Evolutionary conservation across 2,888 invertebrate genomes (phyloP).

Genomic region (Zygothrica quintamaculata): DNA sequence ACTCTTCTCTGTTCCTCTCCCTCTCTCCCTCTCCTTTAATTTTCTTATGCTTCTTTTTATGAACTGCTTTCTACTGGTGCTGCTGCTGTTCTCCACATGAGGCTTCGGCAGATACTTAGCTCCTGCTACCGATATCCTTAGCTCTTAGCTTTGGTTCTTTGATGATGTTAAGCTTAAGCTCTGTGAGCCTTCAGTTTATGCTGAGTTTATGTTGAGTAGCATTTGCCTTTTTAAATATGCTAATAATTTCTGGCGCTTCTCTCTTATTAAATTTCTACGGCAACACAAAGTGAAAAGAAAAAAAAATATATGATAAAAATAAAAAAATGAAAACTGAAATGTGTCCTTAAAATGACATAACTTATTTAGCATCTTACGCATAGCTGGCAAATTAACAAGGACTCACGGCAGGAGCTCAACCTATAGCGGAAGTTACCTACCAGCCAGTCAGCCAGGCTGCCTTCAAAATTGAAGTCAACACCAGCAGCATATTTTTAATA

Average conservation of each 20-base stretch:
- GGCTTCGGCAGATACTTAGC: constrained; percentile 34
- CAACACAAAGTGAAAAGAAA: constrained; percentile 62
- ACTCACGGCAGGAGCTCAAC: constrained; percentile 9
- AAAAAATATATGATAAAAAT: constrained; percentile 34
- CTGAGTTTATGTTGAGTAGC: constrained; percentile 47
- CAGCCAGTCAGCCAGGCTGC: background rate
- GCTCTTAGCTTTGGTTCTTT: constrained; percentile 27
- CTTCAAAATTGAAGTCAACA: constrained; percentile 34
- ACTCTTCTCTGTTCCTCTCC: too few species aligned
- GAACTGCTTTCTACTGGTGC: constrained; percentile 40
- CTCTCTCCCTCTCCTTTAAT: too few species aligned
- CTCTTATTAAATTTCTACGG: constrained; percentile 76
- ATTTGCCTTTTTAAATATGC: constrained; percentile 68
- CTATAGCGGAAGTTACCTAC: constrained; percentile 6
- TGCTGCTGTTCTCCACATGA: constrained; percentile 37
- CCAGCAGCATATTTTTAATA: constrained; percentile 32
- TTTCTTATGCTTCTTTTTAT: constrained; percentile 50
- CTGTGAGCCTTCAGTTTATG: constrained; percentile 21
- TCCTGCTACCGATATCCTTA: constrained; percentile 20
- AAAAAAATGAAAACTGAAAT: too few species aligned
- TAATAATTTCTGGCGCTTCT: constrained; percentile 69
- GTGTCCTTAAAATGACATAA: constrained; percentile 61
- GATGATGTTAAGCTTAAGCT: constrained; percentile 25
- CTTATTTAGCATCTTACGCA: constrained; percentile 58
- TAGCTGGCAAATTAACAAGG: constrained; percentile 63